Conservation (phyloP, 64 coral and sea anemone species). For the Actinia equina region DNA sequence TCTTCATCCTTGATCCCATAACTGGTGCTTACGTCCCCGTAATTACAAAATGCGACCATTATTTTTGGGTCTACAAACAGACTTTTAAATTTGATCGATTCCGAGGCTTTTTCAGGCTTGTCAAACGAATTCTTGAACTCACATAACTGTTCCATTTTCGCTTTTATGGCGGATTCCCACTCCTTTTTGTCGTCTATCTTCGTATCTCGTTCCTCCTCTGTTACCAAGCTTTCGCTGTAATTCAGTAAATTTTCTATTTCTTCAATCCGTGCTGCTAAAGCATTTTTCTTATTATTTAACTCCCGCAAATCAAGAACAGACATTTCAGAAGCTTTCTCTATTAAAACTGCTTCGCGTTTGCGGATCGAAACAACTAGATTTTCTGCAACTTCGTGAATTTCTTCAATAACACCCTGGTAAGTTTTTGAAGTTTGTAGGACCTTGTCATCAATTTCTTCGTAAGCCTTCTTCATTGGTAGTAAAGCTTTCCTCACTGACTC, state of each 20-base stretch:
- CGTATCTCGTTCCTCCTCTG: not conserved
- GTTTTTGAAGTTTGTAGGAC: conserved; percentile 11
- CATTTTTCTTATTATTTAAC: not conserved
- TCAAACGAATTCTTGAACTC: not conserved
- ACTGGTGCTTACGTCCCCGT: conserved; percentile 5
- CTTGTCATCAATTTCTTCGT: not conserved
- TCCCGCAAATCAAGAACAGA: not conserved
- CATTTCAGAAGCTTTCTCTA: conserved; percentile 1
- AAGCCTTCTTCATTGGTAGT: not conserved
- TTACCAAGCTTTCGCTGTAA: not conserved
- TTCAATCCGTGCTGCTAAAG: not conserved
- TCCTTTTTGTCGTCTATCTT: not conserved
- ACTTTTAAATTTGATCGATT: conserved; percentile 7
- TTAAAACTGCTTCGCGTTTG: not conserved
- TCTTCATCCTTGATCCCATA: conserved; percentile 19
- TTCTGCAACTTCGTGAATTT: not conserved
- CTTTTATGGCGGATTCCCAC: not conserved
- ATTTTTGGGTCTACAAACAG: not conserved
- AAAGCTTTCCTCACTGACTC: not conserved
- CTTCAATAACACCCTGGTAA: not conserved
- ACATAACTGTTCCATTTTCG: not conserved
- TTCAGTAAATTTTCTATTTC: conserved; percentile 2
- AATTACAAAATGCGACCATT: not conserved
- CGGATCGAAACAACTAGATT: not conserved
- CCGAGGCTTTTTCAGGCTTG: not conserved